phyloP scores from a whole-genome alignment of 2,113 vertebrate species.

The Tyto alba region DNA sequence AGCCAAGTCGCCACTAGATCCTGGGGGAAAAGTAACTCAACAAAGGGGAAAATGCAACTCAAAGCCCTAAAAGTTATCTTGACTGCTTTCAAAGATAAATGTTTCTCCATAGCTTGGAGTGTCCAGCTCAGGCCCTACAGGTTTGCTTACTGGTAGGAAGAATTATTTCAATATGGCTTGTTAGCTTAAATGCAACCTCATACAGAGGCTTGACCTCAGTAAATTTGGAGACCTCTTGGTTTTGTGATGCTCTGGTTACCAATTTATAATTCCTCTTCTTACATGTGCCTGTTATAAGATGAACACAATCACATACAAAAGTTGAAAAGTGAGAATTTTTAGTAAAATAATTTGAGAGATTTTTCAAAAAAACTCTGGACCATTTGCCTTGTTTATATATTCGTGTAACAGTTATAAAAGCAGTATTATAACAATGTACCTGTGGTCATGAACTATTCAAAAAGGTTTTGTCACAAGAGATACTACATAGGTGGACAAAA shows the following conservation, averaged over 20 bases:
- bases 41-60: not conserved
- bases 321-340: not conserved
- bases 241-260: not conserved
- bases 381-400: not conserved
- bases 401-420: not conserved
- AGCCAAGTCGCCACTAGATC: not conserved
- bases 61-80: not conserved
- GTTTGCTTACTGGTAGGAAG: not conserved
- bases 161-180: not conserved
- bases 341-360: not conserved
- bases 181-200: not conserved
- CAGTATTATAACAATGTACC: not conserved
- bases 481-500: not conserved
- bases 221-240: not conserved
- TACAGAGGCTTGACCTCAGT: not conserved
- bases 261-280: not conserved
- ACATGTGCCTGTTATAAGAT: rapidly evolving
- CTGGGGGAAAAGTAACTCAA: not conserved
- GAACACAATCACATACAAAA: not conserved
- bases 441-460: rapidly evolving
- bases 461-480: not conserved
- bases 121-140: not conserved
- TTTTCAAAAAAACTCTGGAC: not conserved
- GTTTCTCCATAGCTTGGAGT: not conserved
- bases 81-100: not conserved